Conservation (phyloP, 2,888 invertebrate species). For the Zhuqinia jingwanae region DNA sequence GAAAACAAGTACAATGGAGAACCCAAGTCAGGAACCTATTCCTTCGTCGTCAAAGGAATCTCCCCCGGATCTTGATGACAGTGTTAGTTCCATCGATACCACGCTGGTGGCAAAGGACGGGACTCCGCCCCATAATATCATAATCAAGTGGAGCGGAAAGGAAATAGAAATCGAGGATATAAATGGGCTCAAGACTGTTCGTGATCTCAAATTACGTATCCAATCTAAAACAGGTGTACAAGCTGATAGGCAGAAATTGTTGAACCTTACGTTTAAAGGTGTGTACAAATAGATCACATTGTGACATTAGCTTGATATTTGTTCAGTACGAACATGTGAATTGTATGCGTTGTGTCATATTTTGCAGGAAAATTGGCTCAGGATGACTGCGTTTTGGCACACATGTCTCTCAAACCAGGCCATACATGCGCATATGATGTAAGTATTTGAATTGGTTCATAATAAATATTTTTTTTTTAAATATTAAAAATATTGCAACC, state of each 20-base stretch:
- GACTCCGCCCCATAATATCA: conserved; percentile 81
- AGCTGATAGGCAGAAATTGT: conserved; percentile 95
- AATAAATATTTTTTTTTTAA: not conserved
- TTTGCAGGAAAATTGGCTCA: conserved; percentile 90
- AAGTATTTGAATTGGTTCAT: conserved; percentile 34
- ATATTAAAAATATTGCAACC: not conserved
- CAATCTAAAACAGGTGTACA: conserved; percentile 93
- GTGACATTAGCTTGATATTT: not conserved
- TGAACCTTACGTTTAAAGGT: conserved; percentile 97
- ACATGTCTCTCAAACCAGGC: conserved; percentile 90
- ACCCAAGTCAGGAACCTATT: not conserved
- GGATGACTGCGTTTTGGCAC: conserved; percentile 89
- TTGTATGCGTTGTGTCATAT: not conserved
- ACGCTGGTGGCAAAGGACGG: conserved; percentile 3
- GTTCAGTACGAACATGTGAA: not conserved
- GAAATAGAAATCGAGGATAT: conserved; percentile 91
- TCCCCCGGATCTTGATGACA: not conserved
- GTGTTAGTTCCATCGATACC: conserved; percentile 1
- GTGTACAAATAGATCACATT: conserved; percentile 62
- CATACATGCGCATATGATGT: conserved; percentile 92
- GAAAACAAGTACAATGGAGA: too few relatives aligned
- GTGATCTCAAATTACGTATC: conserved; percentile 91
- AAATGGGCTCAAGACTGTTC: conserved; percentile 88
- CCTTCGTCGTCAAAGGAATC: not conserved
- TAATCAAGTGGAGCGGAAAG: conserved; percentile 96